Evolutionary conservation across 1,140 invertebrate species (phyloP).

Genomic region (Aporrectodea caliginosa): DNA sequence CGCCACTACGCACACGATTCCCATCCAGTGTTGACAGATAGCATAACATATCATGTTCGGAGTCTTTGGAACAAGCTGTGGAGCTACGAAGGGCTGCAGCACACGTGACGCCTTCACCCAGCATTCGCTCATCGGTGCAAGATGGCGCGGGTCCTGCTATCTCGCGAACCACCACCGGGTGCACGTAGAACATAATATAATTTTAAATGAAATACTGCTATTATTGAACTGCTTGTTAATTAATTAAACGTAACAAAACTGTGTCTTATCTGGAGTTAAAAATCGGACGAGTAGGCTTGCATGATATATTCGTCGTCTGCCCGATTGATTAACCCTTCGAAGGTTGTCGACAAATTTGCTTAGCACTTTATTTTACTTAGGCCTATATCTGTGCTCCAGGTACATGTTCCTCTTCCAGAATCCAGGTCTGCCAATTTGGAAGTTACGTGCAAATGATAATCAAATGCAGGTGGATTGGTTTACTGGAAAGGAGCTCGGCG

Average conservation of each 20-base stretch:
- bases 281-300: neutral
- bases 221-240: neutral
- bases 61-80: no score
- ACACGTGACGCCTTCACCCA: no score
- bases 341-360: neutral
- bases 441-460: conserved; percentile 63
- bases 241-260: no score
- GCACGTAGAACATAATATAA: no score
- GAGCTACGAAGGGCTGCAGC: no score
- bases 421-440: conserved; percentile 68
- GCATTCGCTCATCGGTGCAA: no score
- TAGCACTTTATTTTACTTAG: neutral
- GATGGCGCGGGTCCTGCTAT: no score
- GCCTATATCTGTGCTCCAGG: conserved; percentile 52
- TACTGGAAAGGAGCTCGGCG: conserved; percentile 55
- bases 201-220: neutral
- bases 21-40: no score
- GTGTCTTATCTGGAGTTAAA: neutral
- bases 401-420: conserved; percentile 71
- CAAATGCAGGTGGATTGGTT: conserved; percentile 63
- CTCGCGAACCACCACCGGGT: no score
- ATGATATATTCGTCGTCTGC: neutral
- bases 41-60: no score
- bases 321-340: neutral
- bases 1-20: no score